A percentile compares a stretch with the other conserved stretches of the same genome.
phyloP scores from a whole-genome alignment of 2,797 vertebrate genomes.

The Calcarius lapponicus region DNA sequence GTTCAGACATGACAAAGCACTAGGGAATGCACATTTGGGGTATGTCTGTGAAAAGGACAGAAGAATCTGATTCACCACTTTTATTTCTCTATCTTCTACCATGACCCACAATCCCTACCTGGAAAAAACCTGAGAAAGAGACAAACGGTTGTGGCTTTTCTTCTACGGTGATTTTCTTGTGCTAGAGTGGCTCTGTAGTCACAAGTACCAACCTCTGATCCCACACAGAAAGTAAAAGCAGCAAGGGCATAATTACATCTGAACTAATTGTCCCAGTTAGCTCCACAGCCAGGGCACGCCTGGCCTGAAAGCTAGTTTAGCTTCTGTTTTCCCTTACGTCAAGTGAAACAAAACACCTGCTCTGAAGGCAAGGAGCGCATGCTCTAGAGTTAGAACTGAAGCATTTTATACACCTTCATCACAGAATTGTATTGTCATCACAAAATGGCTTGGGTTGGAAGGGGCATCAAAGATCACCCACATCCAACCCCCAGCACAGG shows the following conservation, averaged over 20 bases:
- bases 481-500: background rate
- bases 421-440: background rate
- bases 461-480: background rate
- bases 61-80: constrained; percentile 21
- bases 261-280: background rate
- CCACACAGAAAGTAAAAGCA: constrained; percentile 25
- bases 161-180: background rate
- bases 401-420: background rate
- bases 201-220: background rate
- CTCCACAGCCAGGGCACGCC: background rate
- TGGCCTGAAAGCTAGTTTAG: background rate
- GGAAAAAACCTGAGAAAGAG: background rate
- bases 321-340: background rate
- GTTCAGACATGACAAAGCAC: constrained; percentile 50
- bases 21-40: constrained; percentile 35
- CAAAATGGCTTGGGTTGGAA: background rate
- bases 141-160: background rate
- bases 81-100: background rate
- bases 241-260: background rate
- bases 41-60: background rate
- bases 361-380: background rate
- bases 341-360: background rate
- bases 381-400: background rate
- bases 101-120: background rate
- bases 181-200: background rate